Percentiles rank a stretch among this genome's conserved stretches.
These are phyloP conservation scores for Philereme vetulata DNA, from an alignment of 2,888 invertebrate species.

Conservation along the genomic window DNA sequence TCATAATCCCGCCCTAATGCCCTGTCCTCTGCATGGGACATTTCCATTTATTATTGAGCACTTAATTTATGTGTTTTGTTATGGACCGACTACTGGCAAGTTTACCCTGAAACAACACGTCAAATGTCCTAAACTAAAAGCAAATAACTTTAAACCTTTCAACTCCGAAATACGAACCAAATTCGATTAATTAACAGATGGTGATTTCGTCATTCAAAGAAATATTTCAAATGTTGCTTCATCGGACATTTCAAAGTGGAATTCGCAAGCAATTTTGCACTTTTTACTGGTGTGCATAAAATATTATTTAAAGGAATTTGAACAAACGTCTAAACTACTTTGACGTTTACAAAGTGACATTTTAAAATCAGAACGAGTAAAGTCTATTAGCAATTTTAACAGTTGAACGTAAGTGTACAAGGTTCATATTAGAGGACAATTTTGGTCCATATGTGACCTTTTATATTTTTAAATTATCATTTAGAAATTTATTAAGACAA, in stretches of 20 bases:
- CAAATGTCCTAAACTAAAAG: slow-evolving; percentile 23
- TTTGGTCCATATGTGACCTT: slow-evolving; percentile 47
- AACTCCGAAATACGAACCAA: slow-evolving; percentile 22
- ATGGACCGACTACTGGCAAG: slow-evolving; percentile 78
- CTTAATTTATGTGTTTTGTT: slow-evolving; percentile 85
- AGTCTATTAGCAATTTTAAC: slow-evolving; percentile 19
- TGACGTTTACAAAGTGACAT: slow-evolving; percentile 48
- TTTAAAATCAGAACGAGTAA: slow-evolving; percentile 58
- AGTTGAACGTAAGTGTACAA: slow-evolving; percentile 6
- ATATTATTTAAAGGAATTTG: slow-evolving; percentile 44
- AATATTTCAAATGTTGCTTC: slow-evolving; percentile 56
- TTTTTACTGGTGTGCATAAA: slow-evolving; percentile 41
- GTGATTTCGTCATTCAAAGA: slow-evolving; percentile 42
- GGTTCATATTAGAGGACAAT: slow-evolving; percentile 33
- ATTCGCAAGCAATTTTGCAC: slow-evolving; percentile 43
- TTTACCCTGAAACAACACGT: slow-evolving; percentile 50
- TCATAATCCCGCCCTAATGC: slow-evolving; percentile 83
- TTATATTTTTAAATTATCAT: slow-evolving; percentile 55
- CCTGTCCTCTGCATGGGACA: slow-evolving; percentile 84
- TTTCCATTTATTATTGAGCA: slow-evolving; percentile 85
- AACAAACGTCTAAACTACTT: slow-evolving; percentile 53
- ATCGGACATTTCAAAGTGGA: slow-evolving; percentile 65
- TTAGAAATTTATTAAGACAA: slow-evolving; percentile 78
- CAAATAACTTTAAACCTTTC: slow-evolving; percentile 42
- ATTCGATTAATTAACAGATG: slow-evolving; percentile 27